A percentile compares a stretch with the other conserved stretches of the same genome.
Conservation (phyloP, 2,888 invertebrate species). For the Ectemnius lituratus region DNA sequence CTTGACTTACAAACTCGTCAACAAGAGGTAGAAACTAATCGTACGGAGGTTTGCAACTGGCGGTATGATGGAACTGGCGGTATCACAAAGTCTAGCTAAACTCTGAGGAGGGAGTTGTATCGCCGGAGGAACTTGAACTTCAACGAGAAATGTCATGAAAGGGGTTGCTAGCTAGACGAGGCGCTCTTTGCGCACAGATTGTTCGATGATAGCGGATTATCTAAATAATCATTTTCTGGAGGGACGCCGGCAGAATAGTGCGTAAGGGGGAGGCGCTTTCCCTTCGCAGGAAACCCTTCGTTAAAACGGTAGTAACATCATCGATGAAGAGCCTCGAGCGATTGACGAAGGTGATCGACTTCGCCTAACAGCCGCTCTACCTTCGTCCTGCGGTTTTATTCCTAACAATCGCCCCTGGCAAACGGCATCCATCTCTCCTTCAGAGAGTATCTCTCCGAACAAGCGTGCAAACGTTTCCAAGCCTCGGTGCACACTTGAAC, state of each 20-base stretch:
- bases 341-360: constrained; percentile 42
- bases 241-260: constrained; percentile 25
- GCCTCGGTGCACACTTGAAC: too few relatives aligned
- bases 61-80: constrained; percentile 1
- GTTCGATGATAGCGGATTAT: constrained; percentile 57
- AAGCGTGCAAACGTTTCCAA: too few relatives aligned
- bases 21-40: constrained; percentile 56
- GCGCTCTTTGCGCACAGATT: constrained; percentile 48
- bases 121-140: constrained; percentile 56
- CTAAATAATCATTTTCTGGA: constrained; percentile 62
- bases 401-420: too few relatives aligned
- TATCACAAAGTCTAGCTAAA: too few relatives aligned
- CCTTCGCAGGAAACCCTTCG: constrained; percentile 60
- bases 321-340: constrained; percentile 49
- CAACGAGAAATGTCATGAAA: constrained; percentile 57
- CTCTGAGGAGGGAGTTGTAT: constrained; percentile 34
- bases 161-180: constrained; percentile 38
- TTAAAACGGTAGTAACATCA: constrained; percentile 69
- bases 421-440: too few relatives aligned
- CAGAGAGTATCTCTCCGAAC: too few relatives aligned
- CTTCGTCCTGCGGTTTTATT: constrained; percentile 22
- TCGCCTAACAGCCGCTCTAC: constrained; percentile 29
- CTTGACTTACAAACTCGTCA: too few relatives aligned
- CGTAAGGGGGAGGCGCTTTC: constrained; percentile 37
- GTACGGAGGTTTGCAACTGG: constrained; percentile 43